Evolutionary conservation across 2,797 vertebrate genomes (phyloP).

Genomic region (Alca torda): DNA sequence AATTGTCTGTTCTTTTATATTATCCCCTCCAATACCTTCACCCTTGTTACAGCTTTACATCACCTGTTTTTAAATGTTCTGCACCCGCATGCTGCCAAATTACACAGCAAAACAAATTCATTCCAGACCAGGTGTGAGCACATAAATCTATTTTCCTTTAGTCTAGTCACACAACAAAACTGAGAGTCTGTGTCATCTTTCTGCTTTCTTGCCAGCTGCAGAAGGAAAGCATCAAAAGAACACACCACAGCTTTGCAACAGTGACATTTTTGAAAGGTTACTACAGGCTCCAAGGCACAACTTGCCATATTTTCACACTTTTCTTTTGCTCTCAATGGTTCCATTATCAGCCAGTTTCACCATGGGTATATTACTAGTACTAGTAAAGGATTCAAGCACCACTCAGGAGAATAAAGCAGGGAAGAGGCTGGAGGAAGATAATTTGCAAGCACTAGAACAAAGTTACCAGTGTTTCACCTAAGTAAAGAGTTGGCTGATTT

Average conservation of each 20-base stretch:
- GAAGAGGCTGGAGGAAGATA: not conserved
- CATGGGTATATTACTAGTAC: not conserved
- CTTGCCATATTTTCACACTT: not conserved
- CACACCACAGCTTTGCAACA: not conserved
- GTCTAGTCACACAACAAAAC: not conserved
- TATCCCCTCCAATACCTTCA: not conserved
- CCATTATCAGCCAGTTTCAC: not conserved
- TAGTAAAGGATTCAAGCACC: not conserved
- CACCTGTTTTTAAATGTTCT: not conserved
- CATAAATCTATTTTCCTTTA: not conserved
- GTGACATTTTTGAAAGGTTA: not conserved
- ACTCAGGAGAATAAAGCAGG: not conserved
- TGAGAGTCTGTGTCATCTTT: not conserved
- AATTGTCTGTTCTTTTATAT: not conserved
- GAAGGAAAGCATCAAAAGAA: not conserved
- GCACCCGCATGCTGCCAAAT: fast-evolving
- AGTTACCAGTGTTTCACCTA: not conserved
- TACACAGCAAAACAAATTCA: not conserved
- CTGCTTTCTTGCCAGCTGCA: not conserved
- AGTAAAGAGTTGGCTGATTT: not conserved
- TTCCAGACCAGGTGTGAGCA: not conserved
- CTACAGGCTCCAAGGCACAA: not conserved
- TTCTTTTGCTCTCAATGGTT: not conserved
- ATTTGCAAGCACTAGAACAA: not conserved
- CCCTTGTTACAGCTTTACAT: not conserved